These are phyloP conservation scores for Podiceps cristatus DNA, from an alignment of 2,113 vertebrate genomes.

Conservation along the genomic window DNA sequence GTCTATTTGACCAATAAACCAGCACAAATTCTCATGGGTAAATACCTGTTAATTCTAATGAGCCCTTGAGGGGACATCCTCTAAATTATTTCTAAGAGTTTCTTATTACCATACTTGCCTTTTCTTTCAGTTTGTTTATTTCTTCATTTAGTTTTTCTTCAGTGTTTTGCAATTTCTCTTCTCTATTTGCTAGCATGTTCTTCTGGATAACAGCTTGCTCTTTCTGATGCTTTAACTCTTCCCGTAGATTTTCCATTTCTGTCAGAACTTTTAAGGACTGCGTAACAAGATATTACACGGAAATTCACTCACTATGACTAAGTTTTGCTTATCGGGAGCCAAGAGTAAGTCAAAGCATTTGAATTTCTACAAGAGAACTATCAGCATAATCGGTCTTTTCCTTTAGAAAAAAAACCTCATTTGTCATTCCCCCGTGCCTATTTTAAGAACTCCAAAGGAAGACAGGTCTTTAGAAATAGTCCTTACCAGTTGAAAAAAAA, in stretches of 20 bases:
- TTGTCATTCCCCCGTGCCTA: neutral
- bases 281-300: neutral
- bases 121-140: neutral
- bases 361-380: neutral
- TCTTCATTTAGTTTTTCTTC: neutral
- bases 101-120: neutral
- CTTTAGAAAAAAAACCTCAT: neutral
- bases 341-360: neutral
- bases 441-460: neutral
- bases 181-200: neutral
- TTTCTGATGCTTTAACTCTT: neutral
- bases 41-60: neutral
- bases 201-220: neutral
- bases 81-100: neutral
- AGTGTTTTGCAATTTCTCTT: neutral
- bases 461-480: neutral
- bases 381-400: neutral
- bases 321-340: neutral
- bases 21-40: neutral
- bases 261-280: neutral
- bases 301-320: neutral
- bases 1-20: neutral
- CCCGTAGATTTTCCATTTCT: neutral
- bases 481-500: neutral
- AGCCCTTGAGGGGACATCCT: neutral